These are phyloP conservation scores for Athene noctua DNA, from an alignment of 2,113 vertebrate genomes.

Conservation along the genomic window DNA sequence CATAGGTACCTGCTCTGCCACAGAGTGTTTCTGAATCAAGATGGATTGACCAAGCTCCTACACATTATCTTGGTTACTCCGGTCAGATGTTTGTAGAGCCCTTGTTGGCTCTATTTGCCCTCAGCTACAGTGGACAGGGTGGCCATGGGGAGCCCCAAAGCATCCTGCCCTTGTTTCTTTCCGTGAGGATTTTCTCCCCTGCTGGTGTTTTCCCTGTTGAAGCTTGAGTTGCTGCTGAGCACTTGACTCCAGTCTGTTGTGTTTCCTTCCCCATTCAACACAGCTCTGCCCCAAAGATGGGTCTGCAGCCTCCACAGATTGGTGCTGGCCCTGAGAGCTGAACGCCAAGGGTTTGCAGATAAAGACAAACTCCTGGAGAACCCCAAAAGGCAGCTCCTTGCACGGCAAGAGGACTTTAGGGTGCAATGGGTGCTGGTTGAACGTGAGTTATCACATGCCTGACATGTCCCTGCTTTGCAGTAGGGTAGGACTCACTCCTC, in stretches of 20 bases:
- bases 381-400: not conserved
- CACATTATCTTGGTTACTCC: not conserved
- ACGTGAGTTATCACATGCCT: not conserved
- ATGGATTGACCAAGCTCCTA: not conserved
- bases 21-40: not conserved
- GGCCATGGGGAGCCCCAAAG: no score
- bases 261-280: not conserved
- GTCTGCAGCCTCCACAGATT: not conserved
- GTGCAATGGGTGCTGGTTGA: not conserved
- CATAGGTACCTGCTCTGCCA: not conserved
- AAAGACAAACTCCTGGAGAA: not conserved
- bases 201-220: not conserved
- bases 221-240: not conserved
- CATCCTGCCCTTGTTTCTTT: not conserved
- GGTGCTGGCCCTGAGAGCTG: not conserved
- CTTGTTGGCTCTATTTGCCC: not conserved
- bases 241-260: not conserved
- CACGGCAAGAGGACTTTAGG: not conserved
- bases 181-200: not conserved
- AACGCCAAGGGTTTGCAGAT: not conserved
- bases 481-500: rapidly evolving
- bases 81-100: not conserved
- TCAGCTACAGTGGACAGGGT: not conserved
- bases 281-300: not conserved
- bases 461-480: not conserved